Conservation (phyloP, 2,888 invertebrate species). For the Pogonocherus hispidulus region DNA sequence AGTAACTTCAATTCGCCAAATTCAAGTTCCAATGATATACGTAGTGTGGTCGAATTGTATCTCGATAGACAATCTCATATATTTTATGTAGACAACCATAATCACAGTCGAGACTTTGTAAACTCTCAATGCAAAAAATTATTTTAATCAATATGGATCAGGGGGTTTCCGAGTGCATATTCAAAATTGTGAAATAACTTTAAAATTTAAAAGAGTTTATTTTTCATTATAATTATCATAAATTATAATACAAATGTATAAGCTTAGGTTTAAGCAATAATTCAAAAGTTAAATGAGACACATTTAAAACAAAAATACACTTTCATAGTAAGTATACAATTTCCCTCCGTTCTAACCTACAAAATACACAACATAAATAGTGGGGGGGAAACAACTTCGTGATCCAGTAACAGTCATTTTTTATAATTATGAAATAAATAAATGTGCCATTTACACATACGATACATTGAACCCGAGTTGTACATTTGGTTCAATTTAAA, state of each 20-base stretch:
- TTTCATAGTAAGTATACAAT: constrained; percentile 54
- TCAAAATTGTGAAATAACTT: constrained; percentile 37
- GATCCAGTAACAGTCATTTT: constrained; percentile 36
- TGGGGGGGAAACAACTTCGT: constrained; percentile 45
- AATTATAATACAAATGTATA: constrained; percentile 65
- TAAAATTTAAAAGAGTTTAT: constrained; percentile 56
- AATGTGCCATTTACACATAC: constrained; percentile 54
- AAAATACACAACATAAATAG: constrained; percentile 54
- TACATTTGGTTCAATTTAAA: constrained; percentile 47
- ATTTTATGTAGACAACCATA: no score
- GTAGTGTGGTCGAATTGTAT: no score
- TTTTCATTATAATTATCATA: constrained; percentile 62
- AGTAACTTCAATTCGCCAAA: no score
- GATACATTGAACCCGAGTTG: constrained; percentile 42
- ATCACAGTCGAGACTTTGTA: no score
- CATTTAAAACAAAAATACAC: constrained; percentile 57
- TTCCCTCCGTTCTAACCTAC: constrained; percentile 51
- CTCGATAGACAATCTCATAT: no score
- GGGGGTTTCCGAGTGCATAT: no score
- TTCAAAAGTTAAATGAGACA: constrained; percentile 58
- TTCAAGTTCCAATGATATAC: no score
- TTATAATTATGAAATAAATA: constrained; percentile 49
- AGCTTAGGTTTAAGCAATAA: constrained; percentile 62
- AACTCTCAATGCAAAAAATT: no score
- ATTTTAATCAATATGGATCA: no score